These are phyloP conservation scores for Hyphantria cunea DNA, from an alignment of 1,140 invertebrate genomes.

Conservation along the genomic window DNA sequence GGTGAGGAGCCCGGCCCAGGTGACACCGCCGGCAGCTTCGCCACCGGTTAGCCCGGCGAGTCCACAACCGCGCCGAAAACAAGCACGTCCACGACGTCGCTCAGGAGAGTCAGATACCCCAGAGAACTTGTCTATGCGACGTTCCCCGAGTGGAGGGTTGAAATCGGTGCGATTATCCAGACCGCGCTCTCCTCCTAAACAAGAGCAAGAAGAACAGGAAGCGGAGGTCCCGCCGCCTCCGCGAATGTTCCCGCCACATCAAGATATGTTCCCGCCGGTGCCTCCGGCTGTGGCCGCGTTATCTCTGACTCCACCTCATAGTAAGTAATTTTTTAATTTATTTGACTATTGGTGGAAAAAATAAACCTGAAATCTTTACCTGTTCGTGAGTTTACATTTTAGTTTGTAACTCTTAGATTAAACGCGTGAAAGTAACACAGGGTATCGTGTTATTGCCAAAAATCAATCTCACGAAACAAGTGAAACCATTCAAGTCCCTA, in stretches of 20 bases:
- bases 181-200: conserved; percentile 64
- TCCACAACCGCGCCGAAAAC: conserved; percentile 89
- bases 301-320: conserved; percentile 89
- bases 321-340: conserved; percentile 81
- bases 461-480: too few species aligned
- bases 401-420: too few species aligned
- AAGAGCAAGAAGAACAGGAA: conserved; percentile 66
- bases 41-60: conserved; percentile 84
- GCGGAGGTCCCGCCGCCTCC: conserved; percentile 68
- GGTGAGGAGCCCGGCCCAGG: conserved; percentile 83
- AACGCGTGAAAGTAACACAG: too few species aligned
- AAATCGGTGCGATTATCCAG: conserved; percentile 75
- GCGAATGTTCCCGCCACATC: conserved; percentile 81
- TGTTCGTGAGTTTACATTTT: too few species aligned
- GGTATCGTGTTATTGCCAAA: too few species aligned
- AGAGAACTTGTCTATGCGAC: conserved; percentile 79
- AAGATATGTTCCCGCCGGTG: conserved; percentile 85
- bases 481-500: too few species aligned
- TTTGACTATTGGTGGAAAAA: too few species aligned
- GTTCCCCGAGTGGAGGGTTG: conserved; percentile 84
- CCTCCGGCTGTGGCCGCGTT: conserved; percentile 88
- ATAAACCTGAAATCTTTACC: too few species aligned
- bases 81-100: conserved; percentile 90
- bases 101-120: conserved; percentile 86
- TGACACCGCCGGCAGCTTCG: conserved; percentile 64